Percentiles rank a stretch among this genome's conserved stretches.
phyloP scores from a whole-genome alignment of 2,888 invertebrate genomes.

The Drosophila cognata region DNA sequence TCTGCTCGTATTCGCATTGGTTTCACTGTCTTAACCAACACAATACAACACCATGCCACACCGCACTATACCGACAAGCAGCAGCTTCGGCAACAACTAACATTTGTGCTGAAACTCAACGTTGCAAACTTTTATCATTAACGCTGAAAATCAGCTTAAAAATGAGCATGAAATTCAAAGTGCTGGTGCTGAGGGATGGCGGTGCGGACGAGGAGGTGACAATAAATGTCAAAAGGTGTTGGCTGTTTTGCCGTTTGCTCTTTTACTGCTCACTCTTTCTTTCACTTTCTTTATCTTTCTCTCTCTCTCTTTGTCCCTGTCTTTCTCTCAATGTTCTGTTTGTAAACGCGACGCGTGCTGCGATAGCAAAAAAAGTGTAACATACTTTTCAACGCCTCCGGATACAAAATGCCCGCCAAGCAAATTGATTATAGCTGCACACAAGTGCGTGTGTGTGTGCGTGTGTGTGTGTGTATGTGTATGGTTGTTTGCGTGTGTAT shows the following conservation, averaged over 20 bases:
- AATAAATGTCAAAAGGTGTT: conserved; percentile 76
- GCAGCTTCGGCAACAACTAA: conserved; percentile 15
- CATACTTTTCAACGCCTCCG: conserved; percentile 56
- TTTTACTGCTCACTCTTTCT: not conserved
- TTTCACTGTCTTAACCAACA: conserved; percentile 13
- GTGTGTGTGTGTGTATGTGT: conserved; percentile 3
- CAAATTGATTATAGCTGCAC: conserved; percentile 65
- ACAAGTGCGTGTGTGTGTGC: not conserved
- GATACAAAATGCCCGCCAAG: conserved; percentile 53
- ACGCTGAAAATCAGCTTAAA: conserved; percentile 73
- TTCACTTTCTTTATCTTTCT: too few species aligned
- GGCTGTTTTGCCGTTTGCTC: conserved; percentile 25
- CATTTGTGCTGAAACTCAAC: conserved; percentile 48
- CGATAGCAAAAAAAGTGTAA: conserved; percentile 41
- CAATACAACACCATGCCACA: not conserved
- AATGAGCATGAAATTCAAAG: conserved; percentile 43
- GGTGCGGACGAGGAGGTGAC: conserved; percentile 41
- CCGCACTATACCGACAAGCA: not conserved
- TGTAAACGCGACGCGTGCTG: not conserved
- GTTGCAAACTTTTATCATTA: conserved; percentile 72
- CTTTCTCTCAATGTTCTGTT: not conserved
- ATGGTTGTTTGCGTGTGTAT: not conserved
- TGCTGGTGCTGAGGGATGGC: not conserved
- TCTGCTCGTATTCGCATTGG: conserved; percentile 17
- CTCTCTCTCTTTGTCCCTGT: not conserved